These are phyloP conservation scores for Melipona beecheii DNA, from an alignment of 2,888 invertebrate genomes.

Conservation along the genomic window DNA sequence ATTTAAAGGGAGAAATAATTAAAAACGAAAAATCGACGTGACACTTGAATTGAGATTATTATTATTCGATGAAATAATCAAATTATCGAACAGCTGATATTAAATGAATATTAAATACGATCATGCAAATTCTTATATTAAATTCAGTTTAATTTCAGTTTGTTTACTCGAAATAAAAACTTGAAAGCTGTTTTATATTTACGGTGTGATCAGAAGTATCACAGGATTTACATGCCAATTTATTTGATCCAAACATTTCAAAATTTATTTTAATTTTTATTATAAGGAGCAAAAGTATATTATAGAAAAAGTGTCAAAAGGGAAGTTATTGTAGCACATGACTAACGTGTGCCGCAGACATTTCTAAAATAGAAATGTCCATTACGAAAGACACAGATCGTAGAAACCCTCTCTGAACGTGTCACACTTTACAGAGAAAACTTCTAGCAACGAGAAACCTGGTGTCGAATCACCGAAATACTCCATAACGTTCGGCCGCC, in stretches of 20 bases:
- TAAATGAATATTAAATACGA: background rate
- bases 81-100: background rate
- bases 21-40: background rate
- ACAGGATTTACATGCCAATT: too few relatives aligned
- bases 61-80: background rate
- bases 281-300: too few relatives aligned
- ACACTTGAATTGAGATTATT: background rate
- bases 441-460: background rate
- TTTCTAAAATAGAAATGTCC: too few relatives aligned
- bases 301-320: too few relatives aligned
- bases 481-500: background rate
- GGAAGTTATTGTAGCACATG: too few relatives aligned
- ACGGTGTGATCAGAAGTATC: too few relatives aligned
- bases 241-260: too few relatives aligned
- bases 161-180: too few relatives aligned
- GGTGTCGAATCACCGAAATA: background rate
- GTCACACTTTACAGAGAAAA: background rate
- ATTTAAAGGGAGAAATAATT: rapidly evolving
- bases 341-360: too few relatives aligned
- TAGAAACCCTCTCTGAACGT: background rate
- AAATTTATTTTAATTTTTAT: too few relatives aligned
- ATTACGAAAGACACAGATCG: background rate
- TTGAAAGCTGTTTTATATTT: too few relatives aligned
- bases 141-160: too few relatives aligned
- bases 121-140: background rate